Conservation (phyloP, 2,113 vertebrate species). For the Ptilonorhynchus violaceus region DNA sequence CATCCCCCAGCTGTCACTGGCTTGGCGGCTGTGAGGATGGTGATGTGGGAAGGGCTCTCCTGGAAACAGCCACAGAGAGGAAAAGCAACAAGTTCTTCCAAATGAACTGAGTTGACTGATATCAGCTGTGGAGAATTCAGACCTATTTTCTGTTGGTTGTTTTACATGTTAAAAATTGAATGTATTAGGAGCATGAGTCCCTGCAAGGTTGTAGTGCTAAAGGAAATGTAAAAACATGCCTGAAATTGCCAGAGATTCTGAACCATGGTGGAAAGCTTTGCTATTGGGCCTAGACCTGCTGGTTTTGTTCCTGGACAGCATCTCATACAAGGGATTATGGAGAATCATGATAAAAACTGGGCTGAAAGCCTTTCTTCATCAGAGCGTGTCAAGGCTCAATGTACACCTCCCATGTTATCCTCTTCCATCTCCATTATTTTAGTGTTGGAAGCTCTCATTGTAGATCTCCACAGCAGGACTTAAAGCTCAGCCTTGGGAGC, state of each 20-base stretch:
- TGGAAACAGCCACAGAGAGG: not conserved
- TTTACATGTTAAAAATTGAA: not conserved
- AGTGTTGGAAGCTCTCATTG: not conserved
- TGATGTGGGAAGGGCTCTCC: not conserved
- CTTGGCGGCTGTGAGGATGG: not conserved
- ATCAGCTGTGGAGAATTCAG: not conserved
- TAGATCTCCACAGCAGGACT: not conserved
- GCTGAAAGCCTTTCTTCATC: not conserved
- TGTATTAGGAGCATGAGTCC: not conserved
- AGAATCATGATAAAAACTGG: not conserved
- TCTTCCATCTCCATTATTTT: not conserved
- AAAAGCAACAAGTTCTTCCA: not conserved
- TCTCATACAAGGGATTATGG: not conserved
- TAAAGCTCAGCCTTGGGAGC: not conserved
- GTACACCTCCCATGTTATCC: fast-evolving
- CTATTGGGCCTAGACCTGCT: not conserved
- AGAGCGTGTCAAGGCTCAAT: not conserved
- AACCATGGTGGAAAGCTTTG: not conserved
- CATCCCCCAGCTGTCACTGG: fast-evolving
- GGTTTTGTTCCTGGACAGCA: not conserved
- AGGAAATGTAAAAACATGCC: not conserved
- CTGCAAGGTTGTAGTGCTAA: not conserved
- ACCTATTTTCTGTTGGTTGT: not conserved
- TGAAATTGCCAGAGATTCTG: not conserved
- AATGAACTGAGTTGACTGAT: not conserved